Conservation (phyloP, 2,888 invertebrate species). For the Pristionchus arcanus region DNA sequence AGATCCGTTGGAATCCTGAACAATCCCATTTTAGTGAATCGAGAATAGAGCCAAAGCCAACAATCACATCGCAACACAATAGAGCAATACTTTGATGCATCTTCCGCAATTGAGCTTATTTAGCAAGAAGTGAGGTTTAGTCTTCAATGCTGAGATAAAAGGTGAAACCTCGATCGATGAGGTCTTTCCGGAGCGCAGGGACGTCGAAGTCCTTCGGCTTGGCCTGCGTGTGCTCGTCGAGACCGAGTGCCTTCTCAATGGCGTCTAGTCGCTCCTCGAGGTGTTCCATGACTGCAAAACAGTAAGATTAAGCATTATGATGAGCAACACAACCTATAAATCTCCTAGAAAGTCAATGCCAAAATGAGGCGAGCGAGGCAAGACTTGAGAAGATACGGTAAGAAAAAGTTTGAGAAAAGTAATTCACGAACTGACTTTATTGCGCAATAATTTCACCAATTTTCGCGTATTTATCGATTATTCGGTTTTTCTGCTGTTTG, state of each 20-base stretch:
- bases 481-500: background rate
- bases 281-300: constrained; percentile 36
- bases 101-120: too few species aligned
- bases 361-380: background rate
- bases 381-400: background rate
- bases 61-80: background rate
- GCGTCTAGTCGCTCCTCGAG: constrained; percentile 54
- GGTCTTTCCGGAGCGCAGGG: constrained; percentile 21
- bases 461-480: constrained; percentile 25
- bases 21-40: background rate
- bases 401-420: constrained; percentile 6
- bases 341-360: background rate
- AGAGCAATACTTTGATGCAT: too few species aligned
- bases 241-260: constrained; percentile 50
- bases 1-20: constrained; percentile 53
- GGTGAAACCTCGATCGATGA: constrained; percentile 40
- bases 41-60: background rate
- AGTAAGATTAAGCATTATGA: background rate
- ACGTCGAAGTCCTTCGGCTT: constrained; percentile 54
- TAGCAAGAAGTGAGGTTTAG: background rate
- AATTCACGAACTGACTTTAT: constrained; percentile 33
- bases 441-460: background rate
- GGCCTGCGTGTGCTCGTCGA: constrained; percentile 50
- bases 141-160: background rate
- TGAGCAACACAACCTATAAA: background rate